Evolutionary conservation across 2,888 invertebrate genomes (phyloP).

Genomic region (Nomada fabriciana): DNA sequence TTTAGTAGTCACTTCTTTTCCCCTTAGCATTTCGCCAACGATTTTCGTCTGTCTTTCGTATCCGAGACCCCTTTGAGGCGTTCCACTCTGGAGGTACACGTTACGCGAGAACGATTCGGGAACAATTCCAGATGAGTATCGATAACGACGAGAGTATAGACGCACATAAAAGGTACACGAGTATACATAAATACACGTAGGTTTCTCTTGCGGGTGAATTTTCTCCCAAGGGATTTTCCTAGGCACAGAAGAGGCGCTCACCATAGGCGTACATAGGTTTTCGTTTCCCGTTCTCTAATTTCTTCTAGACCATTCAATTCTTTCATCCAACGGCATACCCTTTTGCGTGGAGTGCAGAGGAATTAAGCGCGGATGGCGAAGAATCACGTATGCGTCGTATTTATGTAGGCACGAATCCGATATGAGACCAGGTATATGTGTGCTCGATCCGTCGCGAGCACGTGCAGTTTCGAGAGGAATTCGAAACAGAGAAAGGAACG

Average conservation of each 20-base stretch:
- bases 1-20: background rate
- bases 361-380: background rate
- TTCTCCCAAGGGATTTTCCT: background rate
- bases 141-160: slow-evolving; percentile 36
- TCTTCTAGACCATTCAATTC: slow-evolving; percentile 2
- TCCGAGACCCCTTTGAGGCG: slow-evolving; percentile 28
- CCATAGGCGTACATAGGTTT: too few species aligned
- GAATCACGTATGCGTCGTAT: slow-evolving; percentile 6
- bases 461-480: slow-evolving; percentile 14
- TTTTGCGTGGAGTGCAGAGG: background rate
- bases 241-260: background rate
- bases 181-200: background rate
- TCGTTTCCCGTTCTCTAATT: slow-evolving; percentile 5
- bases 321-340: too few species aligned
- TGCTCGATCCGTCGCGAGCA: slow-evolving; percentile 7
- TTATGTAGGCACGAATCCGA: slow-evolving; percentile 28
- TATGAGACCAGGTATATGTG: slow-evolving; percentile 2
- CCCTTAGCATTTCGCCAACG: background rate
- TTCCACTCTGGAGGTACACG: slow-evolving; percentile 15
- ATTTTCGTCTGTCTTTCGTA: slow-evolving; percentile 11
- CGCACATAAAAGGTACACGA: slow-evolving; percentile 7
- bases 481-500: slow-evolving; percentile 12
- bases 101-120: slow-evolving; percentile 40
- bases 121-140: slow-evolving; percentile 50
- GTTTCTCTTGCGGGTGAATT: background rate